Base-by-base conservation (phyloP, 1,140 invertebrate genomes). In the Cydia strobilella region DNA sequence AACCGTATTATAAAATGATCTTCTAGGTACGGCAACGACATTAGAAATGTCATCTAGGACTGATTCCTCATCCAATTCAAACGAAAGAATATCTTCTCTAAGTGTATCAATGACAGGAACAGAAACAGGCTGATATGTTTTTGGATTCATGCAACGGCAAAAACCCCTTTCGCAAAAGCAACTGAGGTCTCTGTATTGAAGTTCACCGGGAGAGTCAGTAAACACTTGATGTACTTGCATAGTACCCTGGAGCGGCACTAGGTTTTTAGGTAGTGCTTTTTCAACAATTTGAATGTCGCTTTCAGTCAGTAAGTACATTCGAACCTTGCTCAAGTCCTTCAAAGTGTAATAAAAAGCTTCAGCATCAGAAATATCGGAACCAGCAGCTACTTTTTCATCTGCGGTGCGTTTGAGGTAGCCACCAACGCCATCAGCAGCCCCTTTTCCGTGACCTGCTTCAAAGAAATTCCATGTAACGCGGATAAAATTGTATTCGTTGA, bases 211-310 rank as follows among this genome's bases (percentile, higher is more conserved):
- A 59, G 13, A 15, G 13, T 74, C 48, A 13, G 73, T 35, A 27
- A 59, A 74, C n/a, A 74, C 27, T 39, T 74, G 73, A 27, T 74
- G 73, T 13, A 74, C 73, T 35, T 74, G n/a, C 51, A 59, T 74
- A 62, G 73, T 74, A 48, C 73, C 51, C 54, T 73, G 35, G 35
- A 74, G 23, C 23, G 51, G 51, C 18, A 59, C 25, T 31, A 59
- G 39, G n/a, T 27, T 39, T 35, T 74, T 74, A 20, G 45, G 73
- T 48, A 59, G n/a, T 18, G 51, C 48, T 13, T 59, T 13, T 74
- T 27, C 12, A 15, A 59, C 45, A 10, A 25, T 15, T 59, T 54
- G 25, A 59, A 74, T 74, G 23, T 74, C 73, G 18, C 48, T 27
- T 13, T 54, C 45, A 27, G 20, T 74, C 12, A 74, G 18, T 25